Evolutionary conservation across 2,888 invertebrate genomes (phyloP).

Genomic region (Mimachlamys varia): DNA sequence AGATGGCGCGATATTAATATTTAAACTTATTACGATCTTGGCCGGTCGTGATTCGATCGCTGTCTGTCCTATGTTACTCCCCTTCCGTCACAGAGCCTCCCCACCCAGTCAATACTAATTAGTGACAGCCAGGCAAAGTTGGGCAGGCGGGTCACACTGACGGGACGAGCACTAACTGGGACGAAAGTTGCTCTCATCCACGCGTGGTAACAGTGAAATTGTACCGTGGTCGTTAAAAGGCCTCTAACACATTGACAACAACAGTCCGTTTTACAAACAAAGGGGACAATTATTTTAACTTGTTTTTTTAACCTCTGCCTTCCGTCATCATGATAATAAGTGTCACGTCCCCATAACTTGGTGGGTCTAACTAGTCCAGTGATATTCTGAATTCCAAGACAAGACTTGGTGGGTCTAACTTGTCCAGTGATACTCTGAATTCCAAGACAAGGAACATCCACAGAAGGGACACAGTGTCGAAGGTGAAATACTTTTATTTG

Average conservation of each 20-base stretch:
- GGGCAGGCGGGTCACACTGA: conserved; percentile 13
- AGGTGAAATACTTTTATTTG: not conserved
- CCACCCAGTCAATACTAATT: conserved; percentile 14
- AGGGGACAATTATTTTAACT: not conserved
- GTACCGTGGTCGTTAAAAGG: not conserved
- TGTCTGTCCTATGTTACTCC: conserved; percentile 21
- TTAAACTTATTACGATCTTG: conserved; percentile 39
- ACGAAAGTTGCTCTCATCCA: not conserved
- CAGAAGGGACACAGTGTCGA: not conserved
- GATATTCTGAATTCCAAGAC: not conserved
- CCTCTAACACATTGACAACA: not conserved
- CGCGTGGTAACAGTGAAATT: not conserved
- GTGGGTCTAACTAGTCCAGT: not conserved
- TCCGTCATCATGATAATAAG: not conserved
- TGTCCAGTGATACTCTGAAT: not conserved
- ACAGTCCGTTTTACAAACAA: not conserved
- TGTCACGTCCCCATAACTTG: not conserved
- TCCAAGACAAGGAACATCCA: not conserved
- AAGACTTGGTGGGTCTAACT: not conserved
- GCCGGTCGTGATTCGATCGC: conserved; percentile 31
- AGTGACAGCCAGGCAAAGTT: conserved; percentile 14
- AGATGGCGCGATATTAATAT: conserved; percentile 43
- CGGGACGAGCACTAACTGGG: not conserved
- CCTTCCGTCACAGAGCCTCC: conserved; percentile 24
- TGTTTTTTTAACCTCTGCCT: not conserved